Evolutionary conservation across 2,888 invertebrate genomes (phyloP).

Genomic region (Lithosia quadra): DNA sequence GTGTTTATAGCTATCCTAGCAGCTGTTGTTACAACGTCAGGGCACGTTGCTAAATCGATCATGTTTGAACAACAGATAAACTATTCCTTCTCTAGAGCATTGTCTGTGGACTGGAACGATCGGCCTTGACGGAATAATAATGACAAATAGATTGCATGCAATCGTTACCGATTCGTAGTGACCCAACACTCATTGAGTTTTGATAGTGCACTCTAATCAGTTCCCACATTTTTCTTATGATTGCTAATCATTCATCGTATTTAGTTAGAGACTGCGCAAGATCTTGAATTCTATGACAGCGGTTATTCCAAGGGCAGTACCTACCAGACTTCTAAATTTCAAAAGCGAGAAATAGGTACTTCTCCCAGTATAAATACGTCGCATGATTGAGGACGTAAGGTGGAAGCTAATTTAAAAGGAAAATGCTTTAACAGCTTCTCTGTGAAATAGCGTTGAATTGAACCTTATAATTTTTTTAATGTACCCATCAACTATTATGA

Average conservation of each 20-base stretch:
- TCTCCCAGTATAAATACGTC: no score
- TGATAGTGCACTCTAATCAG: background rate
- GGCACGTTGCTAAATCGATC: background rate
- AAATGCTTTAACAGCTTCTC: no score
- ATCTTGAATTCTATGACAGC: no score
- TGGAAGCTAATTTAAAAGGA: no score
- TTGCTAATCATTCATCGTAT: background rate
- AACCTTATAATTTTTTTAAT: no score
- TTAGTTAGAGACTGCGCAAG: no score
- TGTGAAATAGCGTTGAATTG: no score
- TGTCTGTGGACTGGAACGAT: background rate
- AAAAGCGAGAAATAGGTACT: no score
- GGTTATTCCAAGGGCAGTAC: no score
- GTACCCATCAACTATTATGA: no score
- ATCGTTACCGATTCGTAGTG: background rate
- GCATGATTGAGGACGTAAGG: no score
- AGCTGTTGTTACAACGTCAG: background rate
- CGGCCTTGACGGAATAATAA: background rate
- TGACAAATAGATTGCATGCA: background rate
- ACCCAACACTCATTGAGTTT: background rate
- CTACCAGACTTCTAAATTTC: no score
- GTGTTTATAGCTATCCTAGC: slow-evolving; percentile 7
- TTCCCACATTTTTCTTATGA: background rate
- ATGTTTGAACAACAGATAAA: background rate
- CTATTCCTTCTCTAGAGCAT: background rate